Base-by-base conservation (phyloP, 2,888 invertebrate species). In the Cyrtodaria siliqua region DNA sequence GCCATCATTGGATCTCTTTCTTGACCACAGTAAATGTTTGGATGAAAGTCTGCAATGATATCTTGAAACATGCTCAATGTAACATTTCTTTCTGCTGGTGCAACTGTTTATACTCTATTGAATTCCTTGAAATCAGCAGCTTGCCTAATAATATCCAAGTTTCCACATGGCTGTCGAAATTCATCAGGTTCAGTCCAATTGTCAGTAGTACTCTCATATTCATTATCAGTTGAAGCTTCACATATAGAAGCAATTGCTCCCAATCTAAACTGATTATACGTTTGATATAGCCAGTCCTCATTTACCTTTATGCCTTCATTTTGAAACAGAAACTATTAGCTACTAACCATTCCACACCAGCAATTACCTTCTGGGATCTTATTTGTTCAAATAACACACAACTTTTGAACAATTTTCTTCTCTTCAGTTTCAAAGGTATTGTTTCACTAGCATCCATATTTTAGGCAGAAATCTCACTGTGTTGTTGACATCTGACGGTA, bases 401-500 rank as follows among this genome's bases (percentile, higher is more conserved):
- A 38, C 47, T 33, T 52, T 76, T 72, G 52, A 53, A 76, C 14
- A 20, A 49, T 14, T 56, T 8, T 27, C 57, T 66, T 27, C 76
- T 61, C 53, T 82, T 79, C 23, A 82, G 40, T 40, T 79, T 72
- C 33, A 82, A 27, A 33, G 55, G 59, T 52, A 82, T 79, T n/a
- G 79, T 79, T 55, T 75, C 82, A 59, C 42, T 55, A 24, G 68
- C 63, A 73, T 84, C 59, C 44, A 90, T 27, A 2, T 23, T n/a
- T 40, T 49, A 4, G 61, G 61, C 9, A 62, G n/a, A 4, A 62
- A 1, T 33, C n/a, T 62, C 4, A 62, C 60, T 12, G 50, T 50
- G 14, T 27, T 18, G 20, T 62, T 62, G 16, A 90, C 79, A 69
- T 90, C 85, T 12, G 86, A 75, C 18, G 86, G 86, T 14, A 91